A percentile compares a stretch with the other conserved stretches of the same genome.
These are phyloP conservation scores for Agonum fuliginosum DNA, from an alignment of 2,888 invertebrate genomes.

Conservation along the genomic window DNA sequence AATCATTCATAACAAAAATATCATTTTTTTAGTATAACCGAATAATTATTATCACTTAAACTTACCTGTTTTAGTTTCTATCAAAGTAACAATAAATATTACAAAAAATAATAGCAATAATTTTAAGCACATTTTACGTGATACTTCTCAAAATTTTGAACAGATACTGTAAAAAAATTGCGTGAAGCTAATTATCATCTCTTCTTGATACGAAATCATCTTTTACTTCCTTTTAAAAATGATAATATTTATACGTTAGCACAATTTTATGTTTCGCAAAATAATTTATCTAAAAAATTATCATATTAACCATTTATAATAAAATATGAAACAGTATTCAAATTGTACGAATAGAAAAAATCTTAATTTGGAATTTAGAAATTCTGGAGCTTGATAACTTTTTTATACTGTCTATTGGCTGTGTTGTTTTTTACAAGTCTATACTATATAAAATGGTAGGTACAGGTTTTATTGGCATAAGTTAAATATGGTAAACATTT, in stretches of 20 bases:
- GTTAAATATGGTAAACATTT: no score
- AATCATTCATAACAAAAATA: no score
- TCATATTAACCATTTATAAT: background rate
- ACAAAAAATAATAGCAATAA: conserved; percentile 29
- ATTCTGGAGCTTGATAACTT: no score
- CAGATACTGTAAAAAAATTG: background rate
- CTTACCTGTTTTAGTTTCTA: conserved; percentile 22
- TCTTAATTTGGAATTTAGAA: no score
- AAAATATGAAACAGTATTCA: no score
- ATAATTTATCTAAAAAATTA: background rate
- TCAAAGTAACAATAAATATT: conserved; percentile 27
- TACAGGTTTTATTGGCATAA: no score
- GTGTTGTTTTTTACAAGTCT: no score
- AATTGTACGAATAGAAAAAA: no score
- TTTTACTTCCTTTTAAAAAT: conserved; percentile 39
- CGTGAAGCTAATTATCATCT: background rate
- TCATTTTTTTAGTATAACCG: no score
- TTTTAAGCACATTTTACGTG: conserved; percentile 36
- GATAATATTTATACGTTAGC: conserved; percentile 5
- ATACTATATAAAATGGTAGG: no score
- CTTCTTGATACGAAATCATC: conserved; percentile 46
- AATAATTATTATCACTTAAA: conserved; percentile 9
- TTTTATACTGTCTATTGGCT: no score
- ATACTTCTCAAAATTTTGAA: background rate
- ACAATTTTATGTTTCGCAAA: background rate